Evolutionary conservation across 2,888 invertebrate species (phyloP).

Genomic region (Parochlus steinenii): DNA sequence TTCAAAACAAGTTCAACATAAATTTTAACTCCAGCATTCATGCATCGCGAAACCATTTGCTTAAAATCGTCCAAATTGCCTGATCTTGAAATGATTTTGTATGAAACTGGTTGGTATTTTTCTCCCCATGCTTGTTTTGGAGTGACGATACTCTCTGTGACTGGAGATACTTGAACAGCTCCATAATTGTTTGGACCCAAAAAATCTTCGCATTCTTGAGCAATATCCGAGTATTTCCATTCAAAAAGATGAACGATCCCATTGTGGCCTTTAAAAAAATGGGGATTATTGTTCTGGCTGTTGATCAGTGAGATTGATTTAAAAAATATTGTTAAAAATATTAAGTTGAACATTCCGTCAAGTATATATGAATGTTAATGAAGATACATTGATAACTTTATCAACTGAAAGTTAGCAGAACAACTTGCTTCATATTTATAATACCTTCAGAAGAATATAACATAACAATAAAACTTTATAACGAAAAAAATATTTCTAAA

Average conservation of each 20-base stretch:
- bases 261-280: not conserved
- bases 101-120: conserved; percentile 7
- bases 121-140: not conserved
- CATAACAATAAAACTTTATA: too few species aligned
- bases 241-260: conserved; percentile 8
- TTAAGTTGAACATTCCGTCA: too few species aligned
- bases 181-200: conserved; percentile 3
- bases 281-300: conserved; percentile 2
- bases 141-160: not conserved
- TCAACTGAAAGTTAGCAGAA: too few species aligned
- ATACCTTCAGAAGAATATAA: too few species aligned
- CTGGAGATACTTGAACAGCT: conserved; percentile 3
- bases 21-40: conserved; percentile 29
- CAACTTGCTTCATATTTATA: too few species aligned
- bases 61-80: conserved; percentile 1
- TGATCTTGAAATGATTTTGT: conserved; percentile 4
- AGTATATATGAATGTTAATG: too few species aligned
- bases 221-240: conserved; percentile 8
- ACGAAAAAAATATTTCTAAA: too few species aligned
- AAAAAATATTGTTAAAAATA: too few species aligned
- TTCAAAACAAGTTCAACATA: conserved; percentile 61
- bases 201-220: conserved; percentile 7
- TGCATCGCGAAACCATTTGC: conserved; percentile 2
- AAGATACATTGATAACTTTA: too few species aligned
- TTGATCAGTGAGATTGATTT: too few species aligned